Evolutionary conservation across 2,113 vertebrate genomes (phyloP).

Genomic region (Limnothrissa miodon): DNA sequence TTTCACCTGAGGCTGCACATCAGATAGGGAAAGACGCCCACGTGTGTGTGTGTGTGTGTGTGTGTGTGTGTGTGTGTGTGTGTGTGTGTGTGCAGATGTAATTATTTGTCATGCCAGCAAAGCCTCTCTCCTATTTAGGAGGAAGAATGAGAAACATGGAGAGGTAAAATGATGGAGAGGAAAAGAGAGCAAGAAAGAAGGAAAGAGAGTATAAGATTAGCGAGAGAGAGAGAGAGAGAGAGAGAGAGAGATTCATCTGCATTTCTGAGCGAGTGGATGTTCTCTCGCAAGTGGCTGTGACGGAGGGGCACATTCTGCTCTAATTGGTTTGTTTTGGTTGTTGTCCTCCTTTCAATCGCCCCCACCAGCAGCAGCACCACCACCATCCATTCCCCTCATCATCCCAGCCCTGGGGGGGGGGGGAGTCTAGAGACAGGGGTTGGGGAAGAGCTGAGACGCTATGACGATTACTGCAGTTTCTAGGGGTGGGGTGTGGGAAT

Average conservation of each 20-base stretch:
- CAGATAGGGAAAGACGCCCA: too few species aligned
- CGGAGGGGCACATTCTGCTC: not conserved
- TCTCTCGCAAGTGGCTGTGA: not conserved
- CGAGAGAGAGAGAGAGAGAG: not conserved
- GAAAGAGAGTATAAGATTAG: not conserved
- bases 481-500: not conserved
- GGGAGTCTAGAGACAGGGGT: not conserved
- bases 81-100: not conserved
- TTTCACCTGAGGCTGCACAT: not conserved
- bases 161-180: not conserved
- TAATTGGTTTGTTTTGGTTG: constrained; percentile 23
- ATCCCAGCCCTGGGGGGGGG: not conserved
- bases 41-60: too few species aligned
- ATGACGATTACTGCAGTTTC: not conserved
- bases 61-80: too few species aligned
- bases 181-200: not conserved
- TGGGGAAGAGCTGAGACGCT: not conserved
- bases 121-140: not conserved
- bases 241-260: not conserved
- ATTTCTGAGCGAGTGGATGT: constrained; percentile 12
- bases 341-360: constrained; percentile 3
- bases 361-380: too few species aligned
- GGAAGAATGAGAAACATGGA: not conserved
- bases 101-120: not conserved
- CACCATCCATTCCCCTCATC: too few species aligned